phyloP scores from a whole-genome alignment of 1,140 invertebrate species.

The Heliconius hermathena region DNA sequence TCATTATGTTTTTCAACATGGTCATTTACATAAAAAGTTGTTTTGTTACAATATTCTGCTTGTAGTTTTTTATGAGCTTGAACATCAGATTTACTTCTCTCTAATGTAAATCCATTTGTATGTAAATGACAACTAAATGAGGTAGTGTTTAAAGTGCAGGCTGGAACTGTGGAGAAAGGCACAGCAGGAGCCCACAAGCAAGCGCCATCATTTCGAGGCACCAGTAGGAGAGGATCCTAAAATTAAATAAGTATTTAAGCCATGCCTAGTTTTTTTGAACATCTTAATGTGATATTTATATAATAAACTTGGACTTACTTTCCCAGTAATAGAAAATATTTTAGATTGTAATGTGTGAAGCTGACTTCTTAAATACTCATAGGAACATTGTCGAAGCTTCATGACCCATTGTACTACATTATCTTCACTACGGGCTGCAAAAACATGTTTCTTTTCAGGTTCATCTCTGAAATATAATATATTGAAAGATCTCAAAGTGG shows the following conservation, averaged over 20 bases:
- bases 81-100: conserved; percentile 75
- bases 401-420: conserved; percentile 85
- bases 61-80: conserved; percentile 63
- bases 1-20: conserved; percentile 38
- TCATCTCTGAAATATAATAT: conserved; percentile 80
- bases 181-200: conserved; percentile 75
- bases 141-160: conserved; percentile 64
- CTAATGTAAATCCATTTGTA: conserved; percentile 71
- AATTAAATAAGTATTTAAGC: conserved; percentile 48
- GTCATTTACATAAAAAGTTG: conserved; percentile 64
- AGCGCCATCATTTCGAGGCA: conserved; percentile 84
- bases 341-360: conserved; percentile 83
- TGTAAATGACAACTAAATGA: conserved; percentile 76
- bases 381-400: conserved; percentile 83
- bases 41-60: conserved; percentile 52
- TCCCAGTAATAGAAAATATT: conserved; percentile 81
- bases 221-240: conserved; percentile 84
- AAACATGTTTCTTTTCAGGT: conserved; percentile 85
- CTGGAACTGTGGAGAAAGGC: conserved; percentile 68
- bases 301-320: conserved; percentile 7
- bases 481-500: no score
- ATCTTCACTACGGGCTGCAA: conserved; percentile 84
- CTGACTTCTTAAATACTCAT: conserved; percentile 83
- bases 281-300: no score
- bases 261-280: conserved; percentile 56